phyloP scores from a whole-genome alignment of 1,140 invertebrate genomes.

The Diachasmimorpha longicaudata region DNA sequence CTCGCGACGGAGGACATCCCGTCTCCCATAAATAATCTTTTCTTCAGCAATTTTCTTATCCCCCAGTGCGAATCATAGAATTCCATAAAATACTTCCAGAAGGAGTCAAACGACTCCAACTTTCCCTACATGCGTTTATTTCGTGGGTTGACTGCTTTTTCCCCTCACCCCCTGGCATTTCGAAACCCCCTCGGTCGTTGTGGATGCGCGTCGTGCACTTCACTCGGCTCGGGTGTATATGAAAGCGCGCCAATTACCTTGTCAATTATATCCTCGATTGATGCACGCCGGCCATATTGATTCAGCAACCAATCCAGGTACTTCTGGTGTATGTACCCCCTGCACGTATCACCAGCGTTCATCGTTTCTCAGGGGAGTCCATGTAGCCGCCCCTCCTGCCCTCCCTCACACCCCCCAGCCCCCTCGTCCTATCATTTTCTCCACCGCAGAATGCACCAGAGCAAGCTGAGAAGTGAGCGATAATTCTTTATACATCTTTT shows the following conservation, averaged over 20 bases:
- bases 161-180: neutral
- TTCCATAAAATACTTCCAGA: neutral
- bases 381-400: neutral
- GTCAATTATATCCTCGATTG: constrained; percentile 43
- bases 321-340: neutral
- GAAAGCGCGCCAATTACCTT: constrained; percentile 41
- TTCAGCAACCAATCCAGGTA: constrained; percentile 35
- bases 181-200: neutral
- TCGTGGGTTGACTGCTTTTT: neutral
- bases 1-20: neutral
- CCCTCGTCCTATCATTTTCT: neutral
- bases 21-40: neutral
- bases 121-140: constrained; percentile 39
- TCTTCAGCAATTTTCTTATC: neutral
- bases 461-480: constrained; percentile 29
- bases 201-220: neutral
- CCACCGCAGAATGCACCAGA: neutral
- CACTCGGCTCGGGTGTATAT: constrained; percentile 19
- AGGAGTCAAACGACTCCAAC: constrained; percentile 20
- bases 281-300: constrained; percentile 40
- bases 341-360: neutral
- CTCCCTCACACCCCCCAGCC: too few relatives aligned
- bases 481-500: constrained; percentile 35
- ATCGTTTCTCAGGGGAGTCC: neutral
- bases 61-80: neutral